Base-by-base conservation (phyloP, 2,888 invertebrate genomes). In the Dichetophora obliterata region DNA sequence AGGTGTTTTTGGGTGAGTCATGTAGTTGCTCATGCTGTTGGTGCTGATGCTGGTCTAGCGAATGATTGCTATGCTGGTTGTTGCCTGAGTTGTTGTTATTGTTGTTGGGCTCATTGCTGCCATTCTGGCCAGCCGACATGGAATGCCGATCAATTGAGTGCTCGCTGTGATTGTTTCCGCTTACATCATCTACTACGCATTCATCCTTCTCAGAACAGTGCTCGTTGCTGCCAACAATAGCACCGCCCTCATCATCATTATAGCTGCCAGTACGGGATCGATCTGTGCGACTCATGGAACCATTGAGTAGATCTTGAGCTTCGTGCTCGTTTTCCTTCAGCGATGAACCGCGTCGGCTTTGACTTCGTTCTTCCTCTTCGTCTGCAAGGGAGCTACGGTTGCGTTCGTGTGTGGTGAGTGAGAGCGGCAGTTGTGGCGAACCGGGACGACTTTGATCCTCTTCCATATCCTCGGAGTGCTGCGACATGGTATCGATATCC, bases 381-480 rank as follows among this genome's bases (percentile, higher is more conserved):
- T 81, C 83, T 54, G 81, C 79, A 70, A 81, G 77, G 1, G 83
- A 82, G 0, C 84, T 86, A 5, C 85, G 86, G 80, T 89, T 86
- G 2, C 90, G 85, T 78, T 90, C 90, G 69, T 90, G 90, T 63
- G 93, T 94, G 63, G 94, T 94, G 79, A 94, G 88, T 1, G 94
- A 94, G 3, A 94, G 89, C 24, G 94, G 95, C 61, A 92, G 91
- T 68, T 94, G 94, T 81, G 93, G 92, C 14, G 94, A 94, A 83
- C 92, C 93, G 8, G 93, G 91, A 76, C 93, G 91, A 66, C 87
- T 88, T 11, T 92, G 92, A 80, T 94, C 94, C 78, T 94, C 94
- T 80, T 89, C 89, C 83, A 88, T 84, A 85, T 95, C 95, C 24
- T 94, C 85, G 90, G 89, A 89, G 90, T 93, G 88, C 92, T 94